A percentile compares a stretch with the other conserved stretches of the same genome.
Evolutionary conservation across 2,113 vertebrate species (phyloP).

Genomic region (Phrynosoma platyrhinos): DNA sequence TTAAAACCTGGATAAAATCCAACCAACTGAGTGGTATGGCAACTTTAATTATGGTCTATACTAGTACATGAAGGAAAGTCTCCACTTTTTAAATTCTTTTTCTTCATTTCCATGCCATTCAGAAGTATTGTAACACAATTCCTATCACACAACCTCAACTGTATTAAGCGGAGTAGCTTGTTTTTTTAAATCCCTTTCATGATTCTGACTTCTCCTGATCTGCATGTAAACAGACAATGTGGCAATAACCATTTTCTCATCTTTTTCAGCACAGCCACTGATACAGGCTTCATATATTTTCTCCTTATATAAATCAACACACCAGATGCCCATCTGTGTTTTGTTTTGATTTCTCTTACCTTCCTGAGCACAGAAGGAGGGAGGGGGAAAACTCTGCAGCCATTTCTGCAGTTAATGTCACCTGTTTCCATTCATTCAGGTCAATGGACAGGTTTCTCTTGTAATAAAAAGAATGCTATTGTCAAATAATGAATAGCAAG

Average conservation of each 20-base stretch:
- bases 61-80: no score
- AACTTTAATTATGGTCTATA: no score
- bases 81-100: no score
- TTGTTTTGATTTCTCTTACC: not conserved
- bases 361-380: not conserved
- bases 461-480: not conserved
- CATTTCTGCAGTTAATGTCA: not conserved
- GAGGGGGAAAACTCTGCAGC: not conserved
- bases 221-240: no score
- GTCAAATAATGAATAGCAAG: not conserved
- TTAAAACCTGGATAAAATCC: no score
- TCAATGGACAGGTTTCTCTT: not conserved
- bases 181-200: no score
- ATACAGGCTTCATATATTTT: not conserved
- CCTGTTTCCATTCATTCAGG: not conserved
- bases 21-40: no score
- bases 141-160: no score
- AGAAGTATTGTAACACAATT: no score
- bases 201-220: no score
- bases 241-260: not conserved
- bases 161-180: no score
- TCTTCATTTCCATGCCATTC: no score
- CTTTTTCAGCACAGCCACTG: not conserved
- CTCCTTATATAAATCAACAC: not conserved
- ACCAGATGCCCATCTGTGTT: not conserved